Base-by-base conservation (phyloP, 2,888 invertebrate genomes). In the Stegana nigrithorax region DNA sequence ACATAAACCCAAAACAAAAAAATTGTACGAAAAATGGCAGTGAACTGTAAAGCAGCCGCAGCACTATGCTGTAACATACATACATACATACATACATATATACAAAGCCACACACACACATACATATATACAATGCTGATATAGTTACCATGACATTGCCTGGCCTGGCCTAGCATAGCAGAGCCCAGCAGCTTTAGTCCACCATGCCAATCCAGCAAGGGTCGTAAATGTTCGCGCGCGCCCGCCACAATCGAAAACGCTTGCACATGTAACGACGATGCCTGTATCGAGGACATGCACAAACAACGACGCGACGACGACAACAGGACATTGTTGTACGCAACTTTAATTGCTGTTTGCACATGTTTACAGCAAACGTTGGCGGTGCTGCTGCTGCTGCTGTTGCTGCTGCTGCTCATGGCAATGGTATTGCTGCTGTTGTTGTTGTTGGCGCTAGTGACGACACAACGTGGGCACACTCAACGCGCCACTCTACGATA, bases 401-500 rank as follows among this genome's bases (percentile, higher is more conserved):
- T n/a, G n/a, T n/a, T n/a, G n/a, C n/a, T n/a, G 39, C 39, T 39
- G 39, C 14, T n/a, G 14, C 4, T 39, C 39, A 39, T 14, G n/a
- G 14, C 39, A 39, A n/a, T n/a, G n/a, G n/a, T n/a, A n/a, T n/a
- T n/a, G n/a, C n/a, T n/a, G n/a, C n/a, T n/a, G n/a, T n/a, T n/a
- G n/a, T n/a, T n/a, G n/a, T n/a, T n/a, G n/a, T n/a, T n/a, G 39
- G 14, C 17, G 39, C 14, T n/a, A n/a, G 2, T 39, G 14, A 39
- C n/a, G n/a, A 6, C 39, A 39, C n/a, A n/a, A n/a, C n/a, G n/a
- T n/a, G n/a, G n/a, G 29, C 29, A 14, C 10, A 39, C 14, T 39
- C 2, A n/a, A 39, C 39, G 67, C 75, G 71, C 77, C 79, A n/a
- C 68, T 79, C 76, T 72, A 74, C 71, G 62, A 75, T 64, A 70